Conservation (phyloP, 2,797 vertebrate genomes). For the Lagodon rhomboides region DNA sequence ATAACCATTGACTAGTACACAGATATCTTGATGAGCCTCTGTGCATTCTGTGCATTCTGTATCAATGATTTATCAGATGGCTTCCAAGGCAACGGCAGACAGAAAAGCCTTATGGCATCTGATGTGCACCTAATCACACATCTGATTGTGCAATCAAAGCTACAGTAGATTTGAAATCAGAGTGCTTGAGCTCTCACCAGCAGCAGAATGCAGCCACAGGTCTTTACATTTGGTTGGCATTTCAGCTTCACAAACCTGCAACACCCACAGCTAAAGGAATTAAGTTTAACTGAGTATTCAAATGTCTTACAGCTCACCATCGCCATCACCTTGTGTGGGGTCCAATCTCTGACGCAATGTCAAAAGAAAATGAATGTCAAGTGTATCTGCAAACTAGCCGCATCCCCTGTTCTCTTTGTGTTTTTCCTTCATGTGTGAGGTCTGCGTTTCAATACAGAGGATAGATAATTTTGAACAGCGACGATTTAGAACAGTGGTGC, state of each 20-base stretch:
- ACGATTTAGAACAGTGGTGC: conserved; percentile 41
- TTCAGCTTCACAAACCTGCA: not conserved
- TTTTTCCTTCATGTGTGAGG: conserved; percentile 9
- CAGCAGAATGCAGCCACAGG: conserved; percentile 5
- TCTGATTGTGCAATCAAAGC: conserved; percentile 41
- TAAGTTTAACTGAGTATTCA: conserved; percentile 19
- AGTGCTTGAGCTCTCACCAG: conserved; percentile 19
- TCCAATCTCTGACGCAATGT: conserved; percentile 12
- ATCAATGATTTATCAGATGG: conserved; percentile 25
- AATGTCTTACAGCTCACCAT: not conserved
- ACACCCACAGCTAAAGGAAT: conserved; percentile 5
- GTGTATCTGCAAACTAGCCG: not conserved
- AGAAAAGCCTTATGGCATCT: conserved; percentile 10
- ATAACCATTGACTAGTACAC: not conserved
- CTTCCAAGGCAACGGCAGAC: conserved; percentile 19
- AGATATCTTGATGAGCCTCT: conserved; percentile 2
- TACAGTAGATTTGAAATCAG: conserved; percentile 37
- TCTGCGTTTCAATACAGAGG: conserved; percentile 25
- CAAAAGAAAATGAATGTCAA: conserved; percentile 20
- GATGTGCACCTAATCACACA: conserved; percentile 43
- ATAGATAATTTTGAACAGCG: conserved; percentile 23
- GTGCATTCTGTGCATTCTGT: not conserved
- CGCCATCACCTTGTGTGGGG: conserved; percentile 15
- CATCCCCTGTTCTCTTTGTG: conserved; percentile 8
- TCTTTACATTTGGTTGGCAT: conserved; percentile 38